Evolutionary conservation across 1,140 invertebrate genomes (phyloP), one percentile per base, ranked within the genome.

Genomic region (Semibalanus balanoides): DNA sequence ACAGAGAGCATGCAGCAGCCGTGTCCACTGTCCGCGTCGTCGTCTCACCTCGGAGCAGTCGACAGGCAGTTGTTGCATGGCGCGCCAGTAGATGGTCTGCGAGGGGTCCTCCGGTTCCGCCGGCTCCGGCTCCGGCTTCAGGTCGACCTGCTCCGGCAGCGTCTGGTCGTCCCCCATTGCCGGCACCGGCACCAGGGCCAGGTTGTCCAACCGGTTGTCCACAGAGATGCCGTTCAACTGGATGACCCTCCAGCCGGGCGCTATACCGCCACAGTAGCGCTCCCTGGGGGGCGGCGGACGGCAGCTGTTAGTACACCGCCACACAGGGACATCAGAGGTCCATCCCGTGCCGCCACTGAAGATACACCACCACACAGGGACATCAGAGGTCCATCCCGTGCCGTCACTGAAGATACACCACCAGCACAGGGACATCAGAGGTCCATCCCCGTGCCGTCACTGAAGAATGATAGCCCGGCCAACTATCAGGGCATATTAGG

Each of bases 171-270:
- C n/a, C n/a, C n/a, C n/a, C 69, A 71, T 31, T 29, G 29, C 69
- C 29, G 28, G 31, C 27, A n/a, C 30, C 29, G 1, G 31, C 28
- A 85, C 83, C 70, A 86, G 79, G 31, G 79, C 79, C 73, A 87
- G 80, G 79, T 87, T 86, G 77, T 86, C 84, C 78, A 87, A 78
- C 51, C 86, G 82, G 77, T 87, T 86, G 80, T 87, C 86, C 27
- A 87, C 85, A 3, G 85, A 85, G 9, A 87, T 83, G 76, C 83
- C 82, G 79, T 87, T 87, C 75, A 82, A 82, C 79, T 87, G 86
- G 3, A 84, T 78, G 35, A 87, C 85, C 79, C 83, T 84, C 80
- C 82, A 86, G 25, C 84, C 84, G 35, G 82, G 83, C 51, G 85
- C 85, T 31, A 87, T 84, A 7, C 85, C 86, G 31, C 86, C 86